Evolutionary conservation across 1,140 invertebrate genomes (phyloP).

Genomic region (Lasioglossum albipes): DNA sequence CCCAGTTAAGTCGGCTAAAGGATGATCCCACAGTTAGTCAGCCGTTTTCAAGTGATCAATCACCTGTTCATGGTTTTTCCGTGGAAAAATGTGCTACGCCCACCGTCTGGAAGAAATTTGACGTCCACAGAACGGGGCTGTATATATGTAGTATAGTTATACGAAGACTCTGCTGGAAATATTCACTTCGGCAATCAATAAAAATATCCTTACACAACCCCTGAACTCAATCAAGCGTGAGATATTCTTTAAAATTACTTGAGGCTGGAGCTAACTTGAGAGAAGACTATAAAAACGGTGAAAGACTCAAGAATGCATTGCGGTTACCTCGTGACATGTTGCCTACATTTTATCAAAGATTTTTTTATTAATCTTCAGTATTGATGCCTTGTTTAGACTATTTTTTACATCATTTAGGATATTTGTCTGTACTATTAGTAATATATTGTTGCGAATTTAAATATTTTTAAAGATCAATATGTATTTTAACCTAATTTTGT

Average conservation of each 20-base stretch:
- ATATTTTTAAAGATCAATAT: too few species aligned
- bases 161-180: neutral
- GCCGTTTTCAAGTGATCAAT: constrained; percentile 56
- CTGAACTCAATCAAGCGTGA: neutral
- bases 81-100: constrained; percentile 11
- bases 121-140: neutral
- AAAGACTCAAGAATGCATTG: neutral
- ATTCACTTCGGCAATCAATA: constrained; percentile 6
- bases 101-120: neutral
- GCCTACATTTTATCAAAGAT: too few species aligned
- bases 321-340: too few species aligned
- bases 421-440: too few species aligned
- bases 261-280: neutral
- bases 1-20: constrained; percentile 31
- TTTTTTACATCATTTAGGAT: too few species aligned
- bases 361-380: too few species aligned
- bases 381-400: too few species aligned
- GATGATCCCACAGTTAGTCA: constrained; percentile 59
- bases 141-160: neutral
- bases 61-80: constrained; percentile 12
- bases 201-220: neutral
- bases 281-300: neutral
- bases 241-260: neutral
- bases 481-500: too few species aligned
- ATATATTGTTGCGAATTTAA: too few species aligned